A percentile compares a stretch with the other conserved stretches of the same genome.
These are phyloP conservation scores for Temnopleurus reevesii DNA, from an alignment of 53 echinoderm and acorn worm species.

Conservation along the genomic window DNA sequence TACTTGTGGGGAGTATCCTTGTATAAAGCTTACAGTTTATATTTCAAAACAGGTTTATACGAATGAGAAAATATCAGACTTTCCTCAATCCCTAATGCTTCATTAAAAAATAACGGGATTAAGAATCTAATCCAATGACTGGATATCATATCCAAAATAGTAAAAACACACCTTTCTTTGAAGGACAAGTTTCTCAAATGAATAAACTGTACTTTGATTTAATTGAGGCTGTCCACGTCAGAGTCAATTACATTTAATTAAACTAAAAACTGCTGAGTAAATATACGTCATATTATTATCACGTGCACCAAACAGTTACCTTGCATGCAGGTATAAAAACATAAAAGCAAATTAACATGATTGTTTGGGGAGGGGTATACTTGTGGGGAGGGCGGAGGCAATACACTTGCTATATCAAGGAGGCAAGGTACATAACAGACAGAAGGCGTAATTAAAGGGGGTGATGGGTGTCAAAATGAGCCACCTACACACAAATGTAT, in stretches of 20 bases:
- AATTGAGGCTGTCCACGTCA: not conserved
- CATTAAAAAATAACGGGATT: not conserved
- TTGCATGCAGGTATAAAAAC: not conserved
- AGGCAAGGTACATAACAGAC: not conserved
- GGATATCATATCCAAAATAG: not conserved
- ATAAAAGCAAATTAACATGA: not conserved
- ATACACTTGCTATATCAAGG: too few relatives aligned
- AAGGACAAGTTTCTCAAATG: not conserved
- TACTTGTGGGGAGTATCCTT: too few relatives aligned
- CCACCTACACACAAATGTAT: too few relatives aligned
- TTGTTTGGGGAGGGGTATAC: not conserved
- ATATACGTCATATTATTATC: slow-evolving; percentile 5
- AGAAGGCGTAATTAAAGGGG: not conserved
- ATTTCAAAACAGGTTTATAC: too few relatives aligned
- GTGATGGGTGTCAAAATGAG: not conserved
- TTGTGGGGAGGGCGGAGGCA: not conserved
- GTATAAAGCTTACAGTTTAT: too few relatives aligned
- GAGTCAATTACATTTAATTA: slow-evolving; percentile 10
- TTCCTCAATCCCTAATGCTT: not conserved
- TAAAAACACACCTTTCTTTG: not conserved
- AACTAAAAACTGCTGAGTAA: slow-evolving; percentile 18
- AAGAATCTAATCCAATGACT: not conserved
- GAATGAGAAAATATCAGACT: not conserved
- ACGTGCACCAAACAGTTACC: not conserved
- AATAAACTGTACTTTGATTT: not conserved